These are phyloP conservation scores for Rousettus madagascariensis DNA, from an alignment of 2,797 vertebrate species.

Conservation along the genomic window DNA sequence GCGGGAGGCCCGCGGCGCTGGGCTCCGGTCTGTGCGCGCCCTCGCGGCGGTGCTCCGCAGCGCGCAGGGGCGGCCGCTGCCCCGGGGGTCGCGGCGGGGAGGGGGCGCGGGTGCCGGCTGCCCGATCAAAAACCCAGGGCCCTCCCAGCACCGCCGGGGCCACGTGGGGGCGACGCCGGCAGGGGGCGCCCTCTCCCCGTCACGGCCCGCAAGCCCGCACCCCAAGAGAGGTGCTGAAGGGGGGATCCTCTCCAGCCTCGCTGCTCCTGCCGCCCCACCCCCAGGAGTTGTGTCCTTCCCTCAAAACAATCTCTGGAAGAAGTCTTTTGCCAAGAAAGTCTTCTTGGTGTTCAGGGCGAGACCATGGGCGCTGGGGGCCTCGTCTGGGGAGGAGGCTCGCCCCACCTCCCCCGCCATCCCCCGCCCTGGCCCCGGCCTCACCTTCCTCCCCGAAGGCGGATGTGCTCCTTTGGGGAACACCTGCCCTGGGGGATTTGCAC, in stretches of 20 bases:
- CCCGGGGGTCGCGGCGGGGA: too few species aligned
- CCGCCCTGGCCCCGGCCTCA: too few species aligned
- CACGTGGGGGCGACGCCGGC: background rate
- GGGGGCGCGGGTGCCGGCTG: too few species aligned
- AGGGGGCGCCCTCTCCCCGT: background rate
- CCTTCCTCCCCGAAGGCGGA: too few species aligned
- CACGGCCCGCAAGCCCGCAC: accelerated
- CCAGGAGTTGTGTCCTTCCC: background rate
- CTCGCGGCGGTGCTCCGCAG: background rate
- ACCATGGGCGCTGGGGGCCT: too few species aligned
- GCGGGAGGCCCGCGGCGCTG: background rate
- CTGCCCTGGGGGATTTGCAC: too few species aligned
- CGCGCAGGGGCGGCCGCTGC: background rate
- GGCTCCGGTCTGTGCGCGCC: accelerated
- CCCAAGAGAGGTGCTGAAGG: accelerated
- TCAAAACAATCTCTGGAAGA: background rate
- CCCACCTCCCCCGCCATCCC: too few species aligned
- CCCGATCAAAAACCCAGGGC: accelerated
- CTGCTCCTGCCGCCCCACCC: accelerated
- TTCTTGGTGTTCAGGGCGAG: background rate
- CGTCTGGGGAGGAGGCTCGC: too few species aligned
- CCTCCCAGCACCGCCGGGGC: accelerated
- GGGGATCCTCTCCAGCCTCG: background rate
- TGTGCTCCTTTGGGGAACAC: too few species aligned
- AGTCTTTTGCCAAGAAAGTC: background rate